Evolutionary conservation across 2,113 vertebrate genomes (phyloP).

Genomic region (Tapirus terrestris): DNA sequence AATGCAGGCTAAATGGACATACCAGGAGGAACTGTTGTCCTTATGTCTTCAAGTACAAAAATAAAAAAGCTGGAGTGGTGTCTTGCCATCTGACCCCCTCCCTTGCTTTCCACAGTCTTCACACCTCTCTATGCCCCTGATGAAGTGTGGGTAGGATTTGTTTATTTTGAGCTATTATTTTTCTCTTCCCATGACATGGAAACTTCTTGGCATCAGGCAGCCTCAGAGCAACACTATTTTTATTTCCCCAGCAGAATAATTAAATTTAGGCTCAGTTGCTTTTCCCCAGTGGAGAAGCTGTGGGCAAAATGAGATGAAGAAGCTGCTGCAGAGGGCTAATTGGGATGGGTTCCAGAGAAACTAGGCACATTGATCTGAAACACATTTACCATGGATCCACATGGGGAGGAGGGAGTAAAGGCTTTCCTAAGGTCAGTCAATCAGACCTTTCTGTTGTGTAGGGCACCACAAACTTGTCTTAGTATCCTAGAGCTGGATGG

Average conservation of each 20-base stretch:
- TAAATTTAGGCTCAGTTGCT: conserved; percentile 52
- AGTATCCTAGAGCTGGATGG: neutral
- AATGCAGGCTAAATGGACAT: neutral
- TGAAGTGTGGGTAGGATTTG: neutral
- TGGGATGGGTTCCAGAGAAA: neutral
- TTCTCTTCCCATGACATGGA: conserved; percentile 28
- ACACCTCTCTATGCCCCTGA: neutral
- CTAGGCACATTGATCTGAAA: neutral
- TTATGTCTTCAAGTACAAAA: neutral
- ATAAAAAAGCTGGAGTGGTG: neutral
- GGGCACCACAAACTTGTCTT: neutral
- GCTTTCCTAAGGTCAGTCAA: neutral
- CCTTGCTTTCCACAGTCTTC: neutral
- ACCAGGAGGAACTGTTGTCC: neutral
- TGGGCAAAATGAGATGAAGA: neutral
- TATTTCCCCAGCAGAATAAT: conserved; percentile 58
- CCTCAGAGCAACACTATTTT: conserved; percentile 61
- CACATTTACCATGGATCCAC: neutral
- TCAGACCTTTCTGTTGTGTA: neutral
- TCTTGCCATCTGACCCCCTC: neutral
- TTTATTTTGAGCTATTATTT: conserved; percentile 64
- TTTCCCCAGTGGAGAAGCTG: conserved; percentile 7
- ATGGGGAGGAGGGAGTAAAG: neutral
- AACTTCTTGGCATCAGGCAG: conserved; percentile 38
- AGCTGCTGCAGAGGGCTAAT: neutral